These are phyloP conservation scores for Guaruba guarouba DNA, from an alignment of 2,113 vertebrate genomes.

Conservation along the genomic window DNA sequence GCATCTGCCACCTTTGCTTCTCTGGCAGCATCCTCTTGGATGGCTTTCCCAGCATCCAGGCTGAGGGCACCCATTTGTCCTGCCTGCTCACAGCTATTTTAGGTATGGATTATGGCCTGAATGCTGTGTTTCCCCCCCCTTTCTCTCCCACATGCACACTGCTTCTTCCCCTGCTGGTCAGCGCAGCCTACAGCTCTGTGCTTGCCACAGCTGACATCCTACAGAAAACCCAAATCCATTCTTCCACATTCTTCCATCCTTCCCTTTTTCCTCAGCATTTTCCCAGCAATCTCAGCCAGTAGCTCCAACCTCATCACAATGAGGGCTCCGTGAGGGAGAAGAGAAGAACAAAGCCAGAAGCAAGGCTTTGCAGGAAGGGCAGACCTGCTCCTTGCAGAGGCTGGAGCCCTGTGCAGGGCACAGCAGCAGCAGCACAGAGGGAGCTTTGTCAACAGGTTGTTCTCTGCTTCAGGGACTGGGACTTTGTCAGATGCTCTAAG, in stretches of 20 bases:
- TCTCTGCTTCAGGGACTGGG: background rate
- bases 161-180: background rate
- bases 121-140: background rate
- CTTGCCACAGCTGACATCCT: background rate
- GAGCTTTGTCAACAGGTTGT: background rate
- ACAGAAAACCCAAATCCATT: background rate
- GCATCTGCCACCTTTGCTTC: background rate
- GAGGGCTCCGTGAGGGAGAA: background rate
- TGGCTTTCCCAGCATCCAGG: background rate
- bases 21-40: background rate
- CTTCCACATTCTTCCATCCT: background rate
- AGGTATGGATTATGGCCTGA: too few relatives aligned
- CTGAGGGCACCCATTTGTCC: background rate
- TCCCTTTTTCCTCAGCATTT: background rate
- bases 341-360: background rate
- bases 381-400: background rate
- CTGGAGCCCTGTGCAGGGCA: background rate
- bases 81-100: background rate
- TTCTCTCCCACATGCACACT: accelerated
- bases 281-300: background rate
- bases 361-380: background rate
- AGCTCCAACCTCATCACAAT: background rate
- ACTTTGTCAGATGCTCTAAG: background rate
- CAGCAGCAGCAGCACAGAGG: background rate
- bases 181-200: background rate